Conservation (phyloP, 64 coral and sea anemone genomes). For the Dendrophyllia cribrosa region DNA sequence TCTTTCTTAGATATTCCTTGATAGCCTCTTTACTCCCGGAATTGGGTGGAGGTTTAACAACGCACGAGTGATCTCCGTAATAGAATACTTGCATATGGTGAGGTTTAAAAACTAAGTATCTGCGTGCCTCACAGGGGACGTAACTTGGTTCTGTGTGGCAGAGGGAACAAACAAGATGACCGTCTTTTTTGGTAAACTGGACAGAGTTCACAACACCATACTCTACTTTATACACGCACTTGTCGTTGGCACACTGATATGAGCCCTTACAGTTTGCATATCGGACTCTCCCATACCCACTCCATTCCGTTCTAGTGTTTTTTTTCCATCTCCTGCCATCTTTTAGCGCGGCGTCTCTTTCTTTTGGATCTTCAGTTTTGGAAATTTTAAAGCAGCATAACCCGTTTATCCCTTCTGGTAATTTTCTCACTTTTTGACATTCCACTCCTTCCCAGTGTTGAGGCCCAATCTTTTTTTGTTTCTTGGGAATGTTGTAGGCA, state of each 20-base stretch:
- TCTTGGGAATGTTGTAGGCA: constrained; percentile 3
- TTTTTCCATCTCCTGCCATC: constrained; percentile 70
- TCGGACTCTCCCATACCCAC: constrained; percentile 23
- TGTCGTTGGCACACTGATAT: constrained; percentile 4
- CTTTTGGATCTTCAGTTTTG: not conserved
- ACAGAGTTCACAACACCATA: constrained; percentile 36
- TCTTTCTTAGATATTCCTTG: constrained; percentile 58
- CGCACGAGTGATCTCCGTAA: constrained; percentile 42
- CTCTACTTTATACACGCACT: constrained; percentile 30
- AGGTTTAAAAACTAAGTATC: constrained; percentile 28
- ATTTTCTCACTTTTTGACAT: not conserved
- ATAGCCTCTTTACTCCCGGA: constrained; percentile 40
- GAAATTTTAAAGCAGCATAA: constrained; percentile 1
- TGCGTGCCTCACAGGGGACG: constrained; percentile 26
- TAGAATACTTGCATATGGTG: constrained; percentile 26
- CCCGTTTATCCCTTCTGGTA: constrained; percentile 49
- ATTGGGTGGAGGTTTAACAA: constrained; percentile 8
- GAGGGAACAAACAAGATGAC: constrained; percentile 20
- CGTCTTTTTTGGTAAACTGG: constrained; percentile 47
- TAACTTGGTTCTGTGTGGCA: not conserved
- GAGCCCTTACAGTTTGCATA: constrained; percentile 62
- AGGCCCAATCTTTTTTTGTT: constrained; percentile 42
- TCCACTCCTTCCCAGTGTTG: constrained; percentile 23
- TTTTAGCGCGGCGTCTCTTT: constrained; percentile 18
- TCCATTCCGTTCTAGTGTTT: constrained; percentile 42